Base-by-base conservation (phyloP, 2,797 vertebrate genomes). In the Myripristis murdjan region DNA sequence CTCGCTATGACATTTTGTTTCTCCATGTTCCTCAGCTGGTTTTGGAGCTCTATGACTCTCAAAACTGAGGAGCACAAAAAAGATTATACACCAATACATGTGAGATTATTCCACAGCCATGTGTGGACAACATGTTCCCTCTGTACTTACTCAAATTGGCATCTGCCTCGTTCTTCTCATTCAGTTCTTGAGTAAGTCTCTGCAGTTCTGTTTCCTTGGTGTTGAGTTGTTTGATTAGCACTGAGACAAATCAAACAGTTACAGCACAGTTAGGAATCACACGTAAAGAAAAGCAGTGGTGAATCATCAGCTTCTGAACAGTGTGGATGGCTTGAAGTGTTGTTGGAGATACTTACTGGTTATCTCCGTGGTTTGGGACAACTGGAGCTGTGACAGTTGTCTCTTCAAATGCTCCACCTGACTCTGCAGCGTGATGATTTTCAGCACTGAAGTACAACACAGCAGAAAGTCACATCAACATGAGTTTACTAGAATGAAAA, bases 381-480 rank as follows among this genome's bases (percentile, higher is more conserved):
- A 0, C 4, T 67, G 15, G 2, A 1, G 4, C 2, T 55, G 41
- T 12, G 70, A 70, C 49, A 83, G 3, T 24, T 62, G 52, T 15
- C 0, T 75, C 59, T 75, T 24, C 28, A 90, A 52, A 18, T 64
- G 48, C 23, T 64, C 65, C 47, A 85, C 49, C 60, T 86, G 75
- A 72, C 39, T 86, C 78, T 82, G 69, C 26, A 89, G 74, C 1
- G 0, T 41, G 1, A 77, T 4, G 15, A 87, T 72, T 49, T 28
- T 65, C 48, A 91, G 56, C 12, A 69, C 90, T 91, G 58, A 61
- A 73, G 46, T 23, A 24, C 54, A 77, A 11, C 15, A 60, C 33
- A 54, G 37, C 14, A 55, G 48, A 71, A 23, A 61, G 47, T 16
- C 15, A 51, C n/a, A n/a, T n/a, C n/a, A n/a, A n/a, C n/a, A n/a